Evolutionary conservation across 2,888 invertebrate species (phyloP).

Genomic region (Zygothrica quintamaculata): DNA sequence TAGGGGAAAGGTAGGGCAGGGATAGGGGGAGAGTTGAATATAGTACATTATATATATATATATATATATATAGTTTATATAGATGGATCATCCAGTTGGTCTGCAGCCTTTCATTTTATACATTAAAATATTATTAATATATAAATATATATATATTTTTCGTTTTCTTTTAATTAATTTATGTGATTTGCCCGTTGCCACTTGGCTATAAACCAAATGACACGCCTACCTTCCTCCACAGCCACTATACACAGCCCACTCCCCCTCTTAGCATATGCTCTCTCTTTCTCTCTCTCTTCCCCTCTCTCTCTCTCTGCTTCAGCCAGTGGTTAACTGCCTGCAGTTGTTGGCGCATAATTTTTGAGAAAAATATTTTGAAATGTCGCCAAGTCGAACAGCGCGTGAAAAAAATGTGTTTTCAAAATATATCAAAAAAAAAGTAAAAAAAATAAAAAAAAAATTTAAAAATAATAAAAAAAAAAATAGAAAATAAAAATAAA

Average conservation of each 20-base stretch:
- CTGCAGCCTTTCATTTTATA: constrained; percentile 17
- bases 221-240: background rate
- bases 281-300: background rate
- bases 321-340: constrained; percentile 2
- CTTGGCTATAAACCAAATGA: too few relatives aligned
- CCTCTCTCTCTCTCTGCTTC: background rate
- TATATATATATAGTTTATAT: too few relatives aligned
- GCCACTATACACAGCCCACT: too few relatives aligned
- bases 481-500: background rate
- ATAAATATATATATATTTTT: too few relatives aligned
- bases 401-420: constrained; percentile 31
- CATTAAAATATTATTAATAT: constrained; percentile 48
- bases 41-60: background rate
- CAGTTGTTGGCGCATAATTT: constrained; percentile 76
- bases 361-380: constrained; percentile 66
- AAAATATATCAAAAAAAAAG: constrained; percentile 7
- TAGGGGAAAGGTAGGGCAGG: background rate
- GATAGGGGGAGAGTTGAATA: too few relatives aligned
- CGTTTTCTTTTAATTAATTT: constrained; percentile 73
- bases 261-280: background rate
- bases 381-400: constrained; percentile 73
- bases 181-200: constrained; percentile 41
- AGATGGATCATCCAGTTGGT: constrained; percentile 7
- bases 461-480: background rate
- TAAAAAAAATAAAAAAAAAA: constrained; percentile 22